Conservation (phyloP, 2,888 invertebrate genomes). For the Drosophila birchii region DNA sequence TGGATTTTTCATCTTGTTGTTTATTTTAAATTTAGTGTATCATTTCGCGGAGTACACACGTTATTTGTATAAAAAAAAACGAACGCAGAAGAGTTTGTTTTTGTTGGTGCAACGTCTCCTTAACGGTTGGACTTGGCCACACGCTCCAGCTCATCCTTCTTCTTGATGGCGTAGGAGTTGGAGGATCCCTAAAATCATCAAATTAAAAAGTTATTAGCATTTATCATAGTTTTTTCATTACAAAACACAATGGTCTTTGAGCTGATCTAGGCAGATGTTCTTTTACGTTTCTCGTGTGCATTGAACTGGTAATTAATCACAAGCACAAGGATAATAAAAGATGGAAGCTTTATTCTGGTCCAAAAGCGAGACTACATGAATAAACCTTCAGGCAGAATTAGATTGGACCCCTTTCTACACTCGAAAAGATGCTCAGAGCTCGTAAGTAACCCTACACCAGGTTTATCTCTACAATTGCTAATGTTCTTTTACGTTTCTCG, state of each 20-base stretch:
- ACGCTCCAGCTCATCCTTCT: slow-evolving; percentile 99
- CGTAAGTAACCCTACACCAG: too few relatives aligned
- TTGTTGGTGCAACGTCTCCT: slow-evolving; percentile 47
- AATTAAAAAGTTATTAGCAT: background rate
- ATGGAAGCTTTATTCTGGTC: slow-evolving; percentile 68
- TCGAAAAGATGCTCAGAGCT: background rate
- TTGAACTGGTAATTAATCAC: slow-evolving; percentile 45
- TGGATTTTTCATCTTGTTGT: slow-evolving; percentile 54
- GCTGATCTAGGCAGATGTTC: slow-evolving; percentile 53
- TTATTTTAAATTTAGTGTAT: slow-evolving; percentile 46
- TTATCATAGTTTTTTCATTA: background rate
- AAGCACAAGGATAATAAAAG: slow-evolving; percentile 83
- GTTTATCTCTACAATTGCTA: background rate
- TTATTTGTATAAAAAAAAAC: slow-evolving; percentile 56
- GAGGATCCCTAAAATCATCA: slow-evolving; percentile 92
- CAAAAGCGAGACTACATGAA: slow-evolving; percentile 80
- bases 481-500: slow-evolving; percentile 82
- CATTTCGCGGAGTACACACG: slow-evolving; percentile 44
- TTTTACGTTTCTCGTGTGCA: slow-evolving; percentile 82
- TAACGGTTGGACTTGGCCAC: slow-evolving; percentile 99
- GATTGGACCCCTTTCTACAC: slow-evolving; percentile 52
- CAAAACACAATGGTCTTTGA: background rate
- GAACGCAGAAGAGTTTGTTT: slow-evolving; percentile 56
- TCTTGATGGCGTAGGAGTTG: slow-evolving; percentile 99
- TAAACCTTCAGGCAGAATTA: slow-evolving; percentile 73